Base-by-base conservation (phyloP, 2,888 invertebrate species). In the Eupeodes luniger region DNA sequence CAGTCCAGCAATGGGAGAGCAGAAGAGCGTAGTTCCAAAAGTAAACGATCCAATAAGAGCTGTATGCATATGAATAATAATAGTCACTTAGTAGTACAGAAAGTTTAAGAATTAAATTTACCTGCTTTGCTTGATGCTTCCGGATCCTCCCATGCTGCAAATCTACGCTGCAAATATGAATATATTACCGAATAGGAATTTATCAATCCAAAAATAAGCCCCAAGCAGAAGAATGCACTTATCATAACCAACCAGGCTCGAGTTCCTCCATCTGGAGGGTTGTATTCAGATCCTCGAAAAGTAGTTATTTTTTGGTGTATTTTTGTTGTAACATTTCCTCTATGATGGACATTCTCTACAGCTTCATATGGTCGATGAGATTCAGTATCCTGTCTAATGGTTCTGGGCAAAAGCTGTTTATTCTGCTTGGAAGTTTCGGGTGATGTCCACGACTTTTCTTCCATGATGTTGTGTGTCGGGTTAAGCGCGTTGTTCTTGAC, bases 51-150 rank as follows among this genome's bases (percentile, higher is more conserved):
- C 88, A 66, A 89, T 85, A 1, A 89, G 88, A 79, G 88, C 88
- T 89, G 12, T 7, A 40, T 1, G 40, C 40, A 40, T 40, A 76
- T 44, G 16, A 4, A 57, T 16, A 44, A 49, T 19, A 1, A 14
- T 14, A 34, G 53, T 0, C 4, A 4, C 14, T 7, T 27, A 27
- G 3, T 27, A 27, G 27, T 11, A 55, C 16, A 6, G 6, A n/a
- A 36, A 36, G 9, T 0, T 44, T 44, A 1, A 36, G 14, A 34
- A 36, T 34, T 69, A 10, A 16, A 27, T 72, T 27, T 74, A 89
- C 88, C 88, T 61, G 88, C 88, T 79, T 89, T 89, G 40, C 88
- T 89, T 49, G 88, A 89, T 11, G 88, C 85, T 77, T 89, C 88
- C 5, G 81, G 85, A 36, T 81, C 88, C 16, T 70, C 61, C 61